Base-by-base conservation (phyloP, 2,888 invertebrate genomes). In the Odontocolon sp. region DNA sequence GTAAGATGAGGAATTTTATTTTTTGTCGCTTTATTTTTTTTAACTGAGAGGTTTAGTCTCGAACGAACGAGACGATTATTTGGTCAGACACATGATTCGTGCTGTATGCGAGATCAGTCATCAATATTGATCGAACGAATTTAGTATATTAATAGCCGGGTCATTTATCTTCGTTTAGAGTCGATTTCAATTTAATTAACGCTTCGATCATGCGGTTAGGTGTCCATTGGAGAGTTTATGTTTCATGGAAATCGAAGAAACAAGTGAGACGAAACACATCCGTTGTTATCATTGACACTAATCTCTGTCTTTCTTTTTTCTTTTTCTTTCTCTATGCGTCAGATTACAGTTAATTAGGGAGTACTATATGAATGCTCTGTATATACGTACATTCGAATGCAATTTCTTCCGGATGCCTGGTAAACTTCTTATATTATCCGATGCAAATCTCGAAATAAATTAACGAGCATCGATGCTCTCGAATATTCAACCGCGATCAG, bases 271-370 rank as follows among this genome's bases (percentile, higher is more conserved):
- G 54, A 47, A 5, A 61, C 56, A 42, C 8, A 38, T 26, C 21
- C 45, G 14, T 26, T 33, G n/a, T 9, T 75, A 75, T 75, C 74
- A 31, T 26, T 64, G 74, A 69, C 74, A 75, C 68, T 50, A 50
- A 69, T 75, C 74, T 68, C 38, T 8, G 31, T 6, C 31, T 64
- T 71, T 63, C 23, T 31, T 11, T 9, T 18, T 16, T 28, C 4
- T 18, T n/a, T 45, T 40, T 40, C 21, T 33, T n/a, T 28, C 50
- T 50, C 18, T 61, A 31, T 33, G 40, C 57, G 68, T 47, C 21
- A 18, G 31, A 56, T 31, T 47, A 75, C 33, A 26, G 68, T 40
- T 52, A 69, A 69, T 75, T 69, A 42, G 69, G 14, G 47, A 69
- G 64, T 31, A 64, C 63, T n/a, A n/a, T 69, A 40, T 47, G 56